phyloP scores from a whole-genome alignment of 1,140 invertebrate species.

The Brachionus rotundiformis region DNA sequence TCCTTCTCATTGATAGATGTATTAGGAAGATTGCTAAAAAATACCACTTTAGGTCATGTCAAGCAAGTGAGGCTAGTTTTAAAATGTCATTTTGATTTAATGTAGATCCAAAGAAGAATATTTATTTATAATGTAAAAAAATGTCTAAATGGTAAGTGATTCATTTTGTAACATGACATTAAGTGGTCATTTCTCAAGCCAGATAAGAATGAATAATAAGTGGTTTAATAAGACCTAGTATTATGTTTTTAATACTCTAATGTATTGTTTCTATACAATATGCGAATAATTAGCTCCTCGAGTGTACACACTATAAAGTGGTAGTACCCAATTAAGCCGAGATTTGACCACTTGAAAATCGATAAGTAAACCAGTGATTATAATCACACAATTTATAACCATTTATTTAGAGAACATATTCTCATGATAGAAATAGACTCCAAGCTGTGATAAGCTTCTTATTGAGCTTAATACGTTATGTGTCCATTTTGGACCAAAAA shows the following conservation, averaged over 20 bases:
- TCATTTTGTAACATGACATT: background rate
- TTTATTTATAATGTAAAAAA: background rate
- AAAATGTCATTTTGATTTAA: background rate
- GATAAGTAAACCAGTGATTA: slow-evolving; percentile 19
- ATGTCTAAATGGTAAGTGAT: background rate
- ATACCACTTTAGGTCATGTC: no score
- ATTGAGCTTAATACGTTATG: background rate
- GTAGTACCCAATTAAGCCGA: background rate
- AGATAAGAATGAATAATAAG: background rate
- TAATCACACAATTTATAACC: background rate
- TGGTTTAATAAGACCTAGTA: slow-evolving; percentile 5
- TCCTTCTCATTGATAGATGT: no score
- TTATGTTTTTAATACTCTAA: background rate
- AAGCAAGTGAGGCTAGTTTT: no score
- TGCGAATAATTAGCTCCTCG: background rate
- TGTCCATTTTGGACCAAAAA: background rate
- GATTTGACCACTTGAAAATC: background rate
- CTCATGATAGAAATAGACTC: background rate
- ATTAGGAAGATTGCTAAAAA: no score
- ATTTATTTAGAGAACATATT: slow-evolving; percentile 1
- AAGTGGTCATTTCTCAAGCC: background rate
- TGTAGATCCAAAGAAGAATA: background rate
- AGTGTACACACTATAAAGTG: background rate
- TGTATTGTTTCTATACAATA: background rate
- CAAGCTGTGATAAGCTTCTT: slow-evolving; percentile 18